A percentile compares a stretch with the other conserved stretches of the same genome.
These are phyloP conservation scores for Leptodactylus fuscus DNA, from an alignment of 2,113 vertebrate genomes.

Conservation along the genomic window DNA sequence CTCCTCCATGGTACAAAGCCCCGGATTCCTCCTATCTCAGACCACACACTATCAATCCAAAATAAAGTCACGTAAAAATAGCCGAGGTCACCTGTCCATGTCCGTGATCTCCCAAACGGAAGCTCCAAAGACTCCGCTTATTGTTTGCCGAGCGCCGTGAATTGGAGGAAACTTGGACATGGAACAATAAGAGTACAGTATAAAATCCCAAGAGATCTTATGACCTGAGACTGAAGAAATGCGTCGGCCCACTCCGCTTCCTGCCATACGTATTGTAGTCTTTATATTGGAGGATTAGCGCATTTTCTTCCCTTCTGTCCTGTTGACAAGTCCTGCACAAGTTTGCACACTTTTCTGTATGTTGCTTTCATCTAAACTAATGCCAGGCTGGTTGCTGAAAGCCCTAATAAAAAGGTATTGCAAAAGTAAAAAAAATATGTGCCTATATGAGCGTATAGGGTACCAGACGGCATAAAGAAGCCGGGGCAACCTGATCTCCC, in stretches of 20 bases:
- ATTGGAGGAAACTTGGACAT: constrained; percentile 26
- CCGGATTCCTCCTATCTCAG: background rate
- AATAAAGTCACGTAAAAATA: background rate
- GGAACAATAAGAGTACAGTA: constrained; percentile 21
- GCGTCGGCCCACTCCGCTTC: background rate
- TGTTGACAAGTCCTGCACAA: background rate
- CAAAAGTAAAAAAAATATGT: too few relatives aligned
- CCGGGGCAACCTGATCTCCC: too few relatives aligned
- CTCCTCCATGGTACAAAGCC: background rate
- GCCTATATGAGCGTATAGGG: too few relatives aligned
- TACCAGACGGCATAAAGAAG: background rate
- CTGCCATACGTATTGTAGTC: background rate
- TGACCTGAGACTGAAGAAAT: constrained; percentile 11
- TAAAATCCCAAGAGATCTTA: background rate
- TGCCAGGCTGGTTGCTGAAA: background rate
- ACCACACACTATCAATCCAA: background rate
- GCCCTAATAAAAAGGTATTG: background rate
- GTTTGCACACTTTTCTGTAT: too few relatives aligned
- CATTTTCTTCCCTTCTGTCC: background rate
- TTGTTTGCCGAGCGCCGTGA: constrained; percentile 1
- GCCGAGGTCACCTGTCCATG: background rate
- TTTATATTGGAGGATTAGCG: too few relatives aligned
- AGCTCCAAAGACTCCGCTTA: background rate
- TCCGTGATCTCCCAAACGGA: background rate
- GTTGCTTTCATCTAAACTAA: too few relatives aligned